Percentiles rank a stretch among this genome's conserved stretches.
phyloP scores from a whole-genome alignment of 2,113 vertebrate species.

The Lycaon pictus region DNA sequence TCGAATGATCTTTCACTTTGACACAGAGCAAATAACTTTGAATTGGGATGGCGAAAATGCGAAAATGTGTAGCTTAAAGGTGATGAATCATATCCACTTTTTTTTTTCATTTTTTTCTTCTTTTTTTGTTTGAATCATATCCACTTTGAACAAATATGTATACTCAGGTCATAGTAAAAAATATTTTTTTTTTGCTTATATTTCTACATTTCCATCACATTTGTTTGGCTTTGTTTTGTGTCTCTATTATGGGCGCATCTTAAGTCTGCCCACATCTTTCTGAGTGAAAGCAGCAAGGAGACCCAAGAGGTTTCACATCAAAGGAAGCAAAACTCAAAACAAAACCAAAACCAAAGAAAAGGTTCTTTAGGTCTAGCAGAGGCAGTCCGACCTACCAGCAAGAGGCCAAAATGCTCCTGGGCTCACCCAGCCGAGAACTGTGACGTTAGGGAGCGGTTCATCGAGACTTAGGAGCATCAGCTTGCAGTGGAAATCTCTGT shows the following conservation, averaged over 20 bases:
- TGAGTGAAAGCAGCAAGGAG: background rate
- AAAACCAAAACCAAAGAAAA: background rate
- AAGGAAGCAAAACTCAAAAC: conserved; percentile 43
- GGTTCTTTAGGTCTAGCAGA: background rate
- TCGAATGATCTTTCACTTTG: conserved; percentile 4
- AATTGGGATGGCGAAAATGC: background rate
- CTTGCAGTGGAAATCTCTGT: background rate
- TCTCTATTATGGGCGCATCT: background rate
- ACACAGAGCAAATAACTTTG: background rate
- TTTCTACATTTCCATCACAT: background rate
- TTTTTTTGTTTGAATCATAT: too few relatives aligned
- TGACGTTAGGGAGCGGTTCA: background rate
- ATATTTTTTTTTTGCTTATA: background rate
- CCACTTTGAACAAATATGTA: conserved; percentile 4
- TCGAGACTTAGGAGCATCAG: background rate
- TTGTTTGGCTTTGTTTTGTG: background rate
- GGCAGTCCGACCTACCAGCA: background rate
- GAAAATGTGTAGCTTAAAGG: background rate
- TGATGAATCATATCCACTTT: background rate
- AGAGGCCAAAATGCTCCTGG: background rate
- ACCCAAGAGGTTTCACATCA: conserved; percentile 31
- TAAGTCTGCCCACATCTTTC: background rate
- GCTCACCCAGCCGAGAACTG: background rate
- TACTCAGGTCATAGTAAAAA: background rate
- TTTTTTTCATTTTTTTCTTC: too few relatives aligned